phyloP scores from a whole-genome alignment of 1,140 invertebrate genomes.

The Aphelinus atriplicis region DNA sequence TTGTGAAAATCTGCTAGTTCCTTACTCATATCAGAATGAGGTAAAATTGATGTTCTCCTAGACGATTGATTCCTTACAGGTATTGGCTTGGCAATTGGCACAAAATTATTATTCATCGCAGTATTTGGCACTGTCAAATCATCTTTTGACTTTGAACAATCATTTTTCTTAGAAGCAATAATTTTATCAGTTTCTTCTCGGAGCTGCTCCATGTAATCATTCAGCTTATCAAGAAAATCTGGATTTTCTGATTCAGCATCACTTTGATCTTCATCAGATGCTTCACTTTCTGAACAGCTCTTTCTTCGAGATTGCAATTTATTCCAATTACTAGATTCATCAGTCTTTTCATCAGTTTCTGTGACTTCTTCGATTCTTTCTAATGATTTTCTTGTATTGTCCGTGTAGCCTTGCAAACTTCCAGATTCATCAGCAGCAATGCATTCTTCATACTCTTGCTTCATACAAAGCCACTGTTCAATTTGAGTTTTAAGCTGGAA shows the following conservation, averaged over 20 bases:
- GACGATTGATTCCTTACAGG: constrained; percentile 58
- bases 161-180: constrained; percentile 61
- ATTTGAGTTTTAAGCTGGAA: constrained; percentile 71
- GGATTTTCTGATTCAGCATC: constrained; percentile 73
- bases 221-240: constrained; percentile 76
- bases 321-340: constrained; percentile 55
- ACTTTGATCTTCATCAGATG: constrained; percentile 69
- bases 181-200: constrained; percentile 75
- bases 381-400: constrained; percentile 69
- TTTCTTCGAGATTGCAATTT: constrained; percentile 53
- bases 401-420: constrained; percentile 60
- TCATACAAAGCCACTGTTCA: constrained; percentile 85
- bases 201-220: constrained; percentile 77
- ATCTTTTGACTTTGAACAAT: constrained; percentile 47
- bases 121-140: constrained; percentile 23
- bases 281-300: constrained; percentile 58
- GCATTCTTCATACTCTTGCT: constrained; percentile 86
- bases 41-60: constrained; percentile 62
- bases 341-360: constrained; percentile 64
- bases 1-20: constrained; percentile 54
- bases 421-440: constrained; percentile 71
- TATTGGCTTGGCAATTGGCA: constrained; percentile 52
- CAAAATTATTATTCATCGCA: constrained; percentile 43
- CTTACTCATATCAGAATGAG: constrained; percentile 63
- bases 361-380: constrained; percentile 74